phyloP scores from a whole-genome alignment of 2,888 invertebrate genomes.

The Meliscaeva auricollis region DNA sequence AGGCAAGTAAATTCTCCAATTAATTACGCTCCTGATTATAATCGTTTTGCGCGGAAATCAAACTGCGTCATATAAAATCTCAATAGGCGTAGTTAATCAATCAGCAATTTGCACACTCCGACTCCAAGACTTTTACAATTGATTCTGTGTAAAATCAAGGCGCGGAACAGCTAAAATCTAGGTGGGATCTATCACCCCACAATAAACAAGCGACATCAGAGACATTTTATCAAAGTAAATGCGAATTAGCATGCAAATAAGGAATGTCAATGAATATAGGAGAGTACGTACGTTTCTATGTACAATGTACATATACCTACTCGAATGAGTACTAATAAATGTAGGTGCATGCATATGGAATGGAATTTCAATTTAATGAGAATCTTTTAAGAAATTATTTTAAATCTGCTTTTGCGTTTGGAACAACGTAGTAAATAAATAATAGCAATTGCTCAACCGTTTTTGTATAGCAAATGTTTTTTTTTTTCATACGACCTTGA shows the following conservation, averaged over 20 bases:
- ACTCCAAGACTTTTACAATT: conserved; percentile 37
- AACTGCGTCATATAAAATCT: conserved; percentile 59
- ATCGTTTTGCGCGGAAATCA: conserved; percentile 59
- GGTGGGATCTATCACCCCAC: conserved; percentile 48
- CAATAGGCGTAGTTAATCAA: conserved; percentile 69
- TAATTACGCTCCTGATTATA: conserved; percentile 33
- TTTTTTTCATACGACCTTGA: conserved; percentile 1
- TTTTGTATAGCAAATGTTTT: conserved; percentile 13
- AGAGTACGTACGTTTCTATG: conserved; percentile 24
- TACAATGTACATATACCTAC: conserved; percentile 1
- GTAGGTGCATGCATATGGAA: conserved; percentile 38
- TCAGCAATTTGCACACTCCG: conserved; percentile 52
- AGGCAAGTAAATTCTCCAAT: conserved; percentile 11
- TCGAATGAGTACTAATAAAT: neutral
- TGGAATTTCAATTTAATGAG: conserved; percentile 56
- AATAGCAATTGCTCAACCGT: conserved; percentile 15
- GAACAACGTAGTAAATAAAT: conserved; percentile 25
- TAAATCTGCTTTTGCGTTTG: conserved; percentile 25
- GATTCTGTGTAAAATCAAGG: conserved; percentile 62
- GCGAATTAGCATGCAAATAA: conserved; percentile 61
- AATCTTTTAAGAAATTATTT: conserved; percentile 33
- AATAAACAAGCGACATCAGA: conserved; percentile 50
- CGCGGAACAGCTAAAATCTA: conserved; percentile 57
- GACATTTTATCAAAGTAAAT: conserved; percentile 38
- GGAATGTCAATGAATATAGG: conserved; percentile 55